Conservation (phyloP, 2,888 invertebrate genomes). For the Meteorus colon region DNA sequence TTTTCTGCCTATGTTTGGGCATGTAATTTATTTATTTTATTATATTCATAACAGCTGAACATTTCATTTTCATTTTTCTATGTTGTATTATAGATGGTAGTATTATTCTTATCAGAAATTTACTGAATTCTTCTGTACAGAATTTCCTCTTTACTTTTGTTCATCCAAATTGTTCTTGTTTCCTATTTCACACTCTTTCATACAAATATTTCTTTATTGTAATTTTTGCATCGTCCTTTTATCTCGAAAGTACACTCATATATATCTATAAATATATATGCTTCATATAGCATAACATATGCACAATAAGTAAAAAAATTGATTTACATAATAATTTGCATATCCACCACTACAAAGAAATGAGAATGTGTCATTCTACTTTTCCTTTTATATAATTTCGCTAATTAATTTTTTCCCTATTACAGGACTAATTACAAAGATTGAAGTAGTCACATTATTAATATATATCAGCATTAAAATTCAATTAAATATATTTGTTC, state of each 20-base stretch:
- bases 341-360: neutral
- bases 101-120: neutral
- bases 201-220: neutral
- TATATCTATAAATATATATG: neutral
- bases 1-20: neutral
- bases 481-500: neutral
- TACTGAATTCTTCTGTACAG: conserved; percentile 29
- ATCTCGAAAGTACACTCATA: conserved; percentile 22
- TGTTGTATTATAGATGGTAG: neutral
- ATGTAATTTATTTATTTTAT: neutral
- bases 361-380: neutral
- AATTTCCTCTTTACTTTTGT: conserved; percentile 25
- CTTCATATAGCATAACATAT: neutral
- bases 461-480: neutral
- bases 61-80: neutral
- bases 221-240: conserved; percentile 41
- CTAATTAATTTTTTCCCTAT: neutral
- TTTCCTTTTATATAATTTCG: neutral
- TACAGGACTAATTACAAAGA: neutral
- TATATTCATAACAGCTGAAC: neutral
- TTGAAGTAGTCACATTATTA: neutral
- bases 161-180: conserved; percentile 8
- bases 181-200: conserved; percentile 4
- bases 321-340: conserved; percentile 9
- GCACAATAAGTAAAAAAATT: neutral